Evolutionary conservation across 1,140 invertebrate species (phyloP), one percentile per base, ranked within the genome.

Genomic region (Panonychus citri): DNA sequence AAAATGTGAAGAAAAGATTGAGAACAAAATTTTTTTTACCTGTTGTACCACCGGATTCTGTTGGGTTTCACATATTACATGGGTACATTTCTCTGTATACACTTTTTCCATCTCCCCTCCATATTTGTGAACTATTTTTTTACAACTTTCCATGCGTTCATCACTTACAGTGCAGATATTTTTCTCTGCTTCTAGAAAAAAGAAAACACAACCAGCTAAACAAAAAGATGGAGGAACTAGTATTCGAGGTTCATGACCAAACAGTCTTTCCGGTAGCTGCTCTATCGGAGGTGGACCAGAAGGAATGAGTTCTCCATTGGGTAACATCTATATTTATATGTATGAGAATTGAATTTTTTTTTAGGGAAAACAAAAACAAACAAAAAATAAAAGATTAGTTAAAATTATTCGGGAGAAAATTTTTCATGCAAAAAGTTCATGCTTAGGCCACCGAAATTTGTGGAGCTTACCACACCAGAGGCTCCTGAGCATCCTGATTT

Each of bases 171-270:
- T 24, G 4, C 10, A 51, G 3, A 70, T 48, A 60, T 75, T 74
- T 24, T 75, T 75, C 42, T 73, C 69, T 65, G 78, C 82, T 61
- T 85, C 82, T 55, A 82, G 79, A 54, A 90, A 82, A 61, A 81
- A 80, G 62, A 96, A 95, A 15, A 90, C 80, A 69, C 90, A 95
- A 10, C 89, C 90, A 3, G 93, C 72, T 7, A 95, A 68, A 69
- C 86, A 94, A 49, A 87, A 71, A 63, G 90, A 84, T 0, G 81
- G 77, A 12, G 88, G 86, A 54, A 94, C 79, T n/a, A 52, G n/a
- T 17, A 54, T 57, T 49, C 52, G 54, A 24, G 67, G 63, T 40
- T 71, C 70, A 61, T 71, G 68, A 26, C 68, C 68, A 59, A 60
- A 67, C 55, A 61, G 53, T 21, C 39, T 57, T 25, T 55, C 52